Percentiles rank a stretch among this genome's conserved stretches.
Conservation (phyloP, 1,140 invertebrate genomes). For the Drosophila ficusphila region DNA sequence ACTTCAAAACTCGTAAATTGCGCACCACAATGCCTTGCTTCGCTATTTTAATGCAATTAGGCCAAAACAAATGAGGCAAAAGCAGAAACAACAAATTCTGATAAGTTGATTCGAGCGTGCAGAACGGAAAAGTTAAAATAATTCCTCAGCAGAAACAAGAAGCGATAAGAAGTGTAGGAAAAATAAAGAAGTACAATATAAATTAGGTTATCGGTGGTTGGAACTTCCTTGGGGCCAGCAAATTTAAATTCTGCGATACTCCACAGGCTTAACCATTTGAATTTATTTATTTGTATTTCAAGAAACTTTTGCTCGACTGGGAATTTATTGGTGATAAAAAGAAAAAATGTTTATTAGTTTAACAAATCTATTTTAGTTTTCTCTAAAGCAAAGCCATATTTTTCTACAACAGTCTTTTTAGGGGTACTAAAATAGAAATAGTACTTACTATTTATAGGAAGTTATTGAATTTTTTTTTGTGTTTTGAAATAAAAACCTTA, state of each 20-base stretch:
- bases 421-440: neutral
- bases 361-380: neutral
- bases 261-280: no score
- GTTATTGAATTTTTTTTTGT: no score
- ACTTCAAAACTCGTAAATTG: constrained; percentile 14
- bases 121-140: constrained; percentile 4
- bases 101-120: constrained; percentile 34
- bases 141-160: neutral
- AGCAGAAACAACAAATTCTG: constrained; percentile 11
- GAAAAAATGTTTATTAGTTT: neutral
- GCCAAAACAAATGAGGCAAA: constrained; percentile 10
- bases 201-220: constrained; percentile 3
- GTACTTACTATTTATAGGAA: neutral
- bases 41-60: constrained; percentile 41
- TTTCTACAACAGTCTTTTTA: neutral
- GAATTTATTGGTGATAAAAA: neutral
- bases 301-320: no score
- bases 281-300: neutral
- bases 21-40: constrained; percentile 22
- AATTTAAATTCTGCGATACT: neutral
- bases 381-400: neutral
- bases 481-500: no score
- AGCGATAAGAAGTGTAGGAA: constrained; percentile 6
- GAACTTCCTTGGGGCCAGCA: neutral
- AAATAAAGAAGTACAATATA: constrained; percentile 8